phyloP scores from a whole-genome alignment of 1,140 invertebrate genomes.

The Harpegnathos saltator region DNA sequence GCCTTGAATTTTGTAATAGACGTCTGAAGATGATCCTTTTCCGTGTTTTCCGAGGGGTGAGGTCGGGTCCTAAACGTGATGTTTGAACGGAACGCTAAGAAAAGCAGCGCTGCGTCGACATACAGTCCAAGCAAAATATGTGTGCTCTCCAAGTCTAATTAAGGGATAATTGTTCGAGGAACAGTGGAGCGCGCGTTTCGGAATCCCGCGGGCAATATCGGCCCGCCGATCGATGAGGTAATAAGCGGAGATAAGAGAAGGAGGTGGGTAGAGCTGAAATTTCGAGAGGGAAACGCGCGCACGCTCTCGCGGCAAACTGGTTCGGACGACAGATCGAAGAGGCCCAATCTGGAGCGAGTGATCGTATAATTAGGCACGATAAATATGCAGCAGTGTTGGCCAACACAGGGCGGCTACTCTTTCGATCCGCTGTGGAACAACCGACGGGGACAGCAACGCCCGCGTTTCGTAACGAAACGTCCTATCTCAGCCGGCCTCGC shows the following conservation, averaged over 20 bases:
- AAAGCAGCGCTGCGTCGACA: slow-evolving; percentile 8
- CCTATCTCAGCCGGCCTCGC: too few relatives aligned
- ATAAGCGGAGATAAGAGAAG: slow-evolving; percentile 49
- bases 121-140: not conserved
- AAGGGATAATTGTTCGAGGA: slow-evolving; percentile 42
- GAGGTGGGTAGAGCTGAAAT: not conserved
- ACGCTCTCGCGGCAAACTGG: not conserved
- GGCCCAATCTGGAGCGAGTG: not conserved
- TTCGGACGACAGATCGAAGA: slow-evolving; percentile 24
- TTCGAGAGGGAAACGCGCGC: not conserved
- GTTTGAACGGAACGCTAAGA: not conserved
- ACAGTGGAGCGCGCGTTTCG: slow-evolving; percentile 16
- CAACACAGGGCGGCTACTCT: too few relatives aligned
- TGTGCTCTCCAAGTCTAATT: slow-evolving; percentile 35
- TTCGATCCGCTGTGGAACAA: too few relatives aligned
- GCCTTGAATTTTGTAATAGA: too few relatives aligned
- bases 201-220: slow-evolving; percentile 39
- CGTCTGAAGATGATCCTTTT: not conserved
- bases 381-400: slow-evolving; percentile 29
- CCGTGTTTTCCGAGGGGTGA: not conserved
- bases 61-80: too few relatives aligned
- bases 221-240: slow-evolving; percentile 36
- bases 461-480: too few relatives aligned
- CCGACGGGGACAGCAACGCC: too few relatives aligned
- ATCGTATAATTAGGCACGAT: slow-evolving; percentile 35